Conservation (phyloP, 2,113 vertebrate species). For the Pedionomus torquatus region DNA sequence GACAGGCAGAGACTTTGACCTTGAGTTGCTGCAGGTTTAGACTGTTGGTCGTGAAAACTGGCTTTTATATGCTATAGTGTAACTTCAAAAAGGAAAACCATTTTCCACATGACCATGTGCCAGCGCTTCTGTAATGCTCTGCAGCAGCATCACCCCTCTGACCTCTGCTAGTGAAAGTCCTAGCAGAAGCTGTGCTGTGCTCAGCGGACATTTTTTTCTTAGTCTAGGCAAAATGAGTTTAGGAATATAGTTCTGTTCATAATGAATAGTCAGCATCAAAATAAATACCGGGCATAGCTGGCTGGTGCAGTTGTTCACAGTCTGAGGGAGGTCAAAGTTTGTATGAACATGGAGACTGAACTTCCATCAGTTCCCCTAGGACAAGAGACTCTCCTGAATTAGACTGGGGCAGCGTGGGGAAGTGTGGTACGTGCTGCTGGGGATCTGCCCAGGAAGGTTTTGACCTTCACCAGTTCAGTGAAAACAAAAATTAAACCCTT, state of each 20-base stretch:
- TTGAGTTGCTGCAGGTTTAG: background rate
- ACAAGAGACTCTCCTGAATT: background rate
- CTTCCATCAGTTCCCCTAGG: background rate
- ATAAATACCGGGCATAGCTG: background rate
- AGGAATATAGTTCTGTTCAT: background rate
- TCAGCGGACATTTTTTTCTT: background rate
- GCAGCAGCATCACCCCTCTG: background rate
- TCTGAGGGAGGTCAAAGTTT: background rate
- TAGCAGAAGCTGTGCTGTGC: background rate
- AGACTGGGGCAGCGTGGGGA: background rate
- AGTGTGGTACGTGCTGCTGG: background rate
- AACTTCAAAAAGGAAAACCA: background rate
- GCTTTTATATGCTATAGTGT: background rate
- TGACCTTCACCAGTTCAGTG: background rate
- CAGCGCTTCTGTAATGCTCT: background rate
- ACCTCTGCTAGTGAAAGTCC: background rate
- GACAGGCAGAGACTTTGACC: background rate
- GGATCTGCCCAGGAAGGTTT: background rate
- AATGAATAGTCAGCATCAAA: background rate
- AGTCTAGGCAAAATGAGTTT: background rate
- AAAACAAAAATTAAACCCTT: background rate
- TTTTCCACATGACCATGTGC: fast-evolving
- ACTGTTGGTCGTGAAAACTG: background rate
- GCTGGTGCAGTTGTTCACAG: background rate
- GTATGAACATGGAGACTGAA: background rate